These are phyloP conservation scores for Laspeyria flexula DNA, from an alignment of 2,888 invertebrate species.

Conservation along the genomic window DNA sequence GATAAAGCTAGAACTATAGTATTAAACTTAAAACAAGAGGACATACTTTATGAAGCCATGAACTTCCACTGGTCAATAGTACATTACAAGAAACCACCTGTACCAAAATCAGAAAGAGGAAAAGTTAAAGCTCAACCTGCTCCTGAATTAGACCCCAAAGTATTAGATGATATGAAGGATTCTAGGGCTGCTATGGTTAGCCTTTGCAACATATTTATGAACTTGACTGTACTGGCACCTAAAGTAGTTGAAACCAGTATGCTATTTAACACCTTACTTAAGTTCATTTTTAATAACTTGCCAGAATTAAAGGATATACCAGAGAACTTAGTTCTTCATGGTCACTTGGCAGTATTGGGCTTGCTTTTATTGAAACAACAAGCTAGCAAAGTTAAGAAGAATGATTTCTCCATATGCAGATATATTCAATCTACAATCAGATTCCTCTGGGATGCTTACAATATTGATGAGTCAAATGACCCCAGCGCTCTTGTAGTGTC, in stretches of 20 bases:
- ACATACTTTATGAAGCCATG: conserved; percentile 91
- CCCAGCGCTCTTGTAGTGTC: conserved; percentile 93
- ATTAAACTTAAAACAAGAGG: conserved; percentile 91
- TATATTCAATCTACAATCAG: conserved; percentile 95
- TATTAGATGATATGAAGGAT: conserved; percentile 93
- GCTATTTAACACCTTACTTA: conserved; percentile 92
- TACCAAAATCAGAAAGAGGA: conserved; percentile 92
- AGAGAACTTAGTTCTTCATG: conserved; percentile 94
- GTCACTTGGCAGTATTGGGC: conserved; percentile 94
- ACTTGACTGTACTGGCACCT: conserved; percentile 94
- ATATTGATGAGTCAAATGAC: conserved; percentile 94
- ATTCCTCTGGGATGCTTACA: conserved; percentile 97
- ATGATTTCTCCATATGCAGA: conserved; percentile 95
- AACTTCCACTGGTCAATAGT: conserved; percentile 95
- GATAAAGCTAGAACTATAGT: conserved; percentile 94
- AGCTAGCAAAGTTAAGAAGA: conserved; percentile 93
- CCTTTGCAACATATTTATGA: conserved; percentile 96
- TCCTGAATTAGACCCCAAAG: conserved; percentile 90
- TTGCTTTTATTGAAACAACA: conserved; percentile 93
- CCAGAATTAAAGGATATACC: conserved; percentile 93
- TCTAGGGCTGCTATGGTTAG: conserved; percentile 94
- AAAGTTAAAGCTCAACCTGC: conserved; percentile 91
- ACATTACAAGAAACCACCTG: conserved; percentile 92
- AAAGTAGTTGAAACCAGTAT: conserved; percentile 92
- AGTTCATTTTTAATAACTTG: conserved; percentile 94